Conservation (phyloP, 2,797 vertebrate genomes). For the Rousettus madagascariensis region DNA sequence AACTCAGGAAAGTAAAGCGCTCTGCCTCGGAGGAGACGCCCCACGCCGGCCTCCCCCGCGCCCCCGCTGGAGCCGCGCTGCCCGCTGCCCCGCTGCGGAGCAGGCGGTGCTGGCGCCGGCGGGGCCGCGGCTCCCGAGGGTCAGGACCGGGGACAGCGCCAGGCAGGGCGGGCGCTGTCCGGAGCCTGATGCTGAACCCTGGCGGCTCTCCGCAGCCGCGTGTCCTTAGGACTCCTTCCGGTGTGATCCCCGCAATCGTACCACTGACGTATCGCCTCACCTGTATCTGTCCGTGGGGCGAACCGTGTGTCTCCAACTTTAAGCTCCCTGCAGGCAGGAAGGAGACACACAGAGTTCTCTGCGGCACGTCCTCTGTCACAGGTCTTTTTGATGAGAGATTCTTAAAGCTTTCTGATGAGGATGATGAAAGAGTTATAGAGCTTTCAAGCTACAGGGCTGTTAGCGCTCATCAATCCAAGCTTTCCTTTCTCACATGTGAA, state of each 20-base stretch:
- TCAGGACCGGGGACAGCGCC: not conserved
- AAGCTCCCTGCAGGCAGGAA: not conserved
- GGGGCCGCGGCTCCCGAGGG: accelerated
- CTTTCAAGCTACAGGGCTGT: not conserved
- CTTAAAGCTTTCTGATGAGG: not conserved
- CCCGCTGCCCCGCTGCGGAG: not conserved
- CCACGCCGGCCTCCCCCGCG: accelerated
- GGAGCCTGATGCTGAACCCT: not conserved
- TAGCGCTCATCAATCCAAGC: not conserved
- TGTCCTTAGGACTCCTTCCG: not conserved
- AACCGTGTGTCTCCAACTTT: not conserved
- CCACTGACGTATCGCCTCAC: not conserved
- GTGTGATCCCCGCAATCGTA: accelerated
- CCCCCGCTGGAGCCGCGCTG: too few species aligned
- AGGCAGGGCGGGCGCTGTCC: accelerated
- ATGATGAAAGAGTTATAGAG: not conserved
- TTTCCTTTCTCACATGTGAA: not conserved
- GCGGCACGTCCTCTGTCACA: accelerated
- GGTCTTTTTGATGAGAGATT: not conserved
- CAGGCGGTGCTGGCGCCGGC: too few species aligned
- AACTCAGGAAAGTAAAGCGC: not conserved
- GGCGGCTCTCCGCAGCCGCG: accelerated
- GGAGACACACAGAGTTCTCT: accelerated
- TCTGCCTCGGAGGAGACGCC: too few species aligned
- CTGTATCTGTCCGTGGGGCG: not conserved